Percentiles rank a stretch among this genome's conserved stretches.
These are phyloP conservation scores for Zaprionus ornatus DNA, from an alignment of 1,140 invertebrate genomes.

Conservation along the genomic window DNA sequence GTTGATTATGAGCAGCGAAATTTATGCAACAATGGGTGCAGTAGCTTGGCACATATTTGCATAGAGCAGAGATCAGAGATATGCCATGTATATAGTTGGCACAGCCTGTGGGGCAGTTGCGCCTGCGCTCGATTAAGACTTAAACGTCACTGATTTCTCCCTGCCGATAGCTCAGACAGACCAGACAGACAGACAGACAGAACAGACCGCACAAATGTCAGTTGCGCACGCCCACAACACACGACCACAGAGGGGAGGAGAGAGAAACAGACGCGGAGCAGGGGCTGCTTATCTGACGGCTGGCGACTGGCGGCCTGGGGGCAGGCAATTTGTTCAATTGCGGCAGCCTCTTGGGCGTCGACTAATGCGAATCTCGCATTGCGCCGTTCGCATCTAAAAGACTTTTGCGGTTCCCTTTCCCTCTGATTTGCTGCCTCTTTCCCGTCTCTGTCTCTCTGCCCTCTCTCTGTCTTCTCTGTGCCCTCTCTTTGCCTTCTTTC, in stretches of 20 bases:
- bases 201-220: slow-evolving; percentile 58
- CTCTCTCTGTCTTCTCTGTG: neutral
- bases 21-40: slow-evolving; percentile 76
- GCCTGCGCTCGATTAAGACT: slow-evolving; percentile 30
- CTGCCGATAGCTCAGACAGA: slow-evolving; percentile 50
- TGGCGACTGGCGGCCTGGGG: neutral
- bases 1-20: slow-evolving; percentile 75
- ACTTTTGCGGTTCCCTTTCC: slow-evolving; percentile 33
- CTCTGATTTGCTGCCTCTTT: slow-evolving; percentile 5
- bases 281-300: neutral
- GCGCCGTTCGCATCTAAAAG: slow-evolving; percentile 73
- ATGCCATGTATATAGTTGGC: slow-evolving; percentile 4
- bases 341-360: slow-evolving; percentile 75
- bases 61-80: slow-evolving; percentile 25
- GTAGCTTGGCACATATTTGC: slow-evolving; percentile 34
- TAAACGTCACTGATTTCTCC: slow-evolving; percentile 66
- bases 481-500: neutral
- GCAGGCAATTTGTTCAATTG: slow-evolving; percentile 75
- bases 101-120: slow-evolving; percentile 24
- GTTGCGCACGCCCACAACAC: slow-evolving; percentile 72
- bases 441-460: neutral
- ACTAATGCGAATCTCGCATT: slow-evolving; percentile 62
- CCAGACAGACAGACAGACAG: slow-evolving; percentile 33
- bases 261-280: neutral
- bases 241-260: slow-evolving; percentile 40